Conservation (phyloP, 2,113 vertebrate species). For the Thunnus thynnus region DNA sequence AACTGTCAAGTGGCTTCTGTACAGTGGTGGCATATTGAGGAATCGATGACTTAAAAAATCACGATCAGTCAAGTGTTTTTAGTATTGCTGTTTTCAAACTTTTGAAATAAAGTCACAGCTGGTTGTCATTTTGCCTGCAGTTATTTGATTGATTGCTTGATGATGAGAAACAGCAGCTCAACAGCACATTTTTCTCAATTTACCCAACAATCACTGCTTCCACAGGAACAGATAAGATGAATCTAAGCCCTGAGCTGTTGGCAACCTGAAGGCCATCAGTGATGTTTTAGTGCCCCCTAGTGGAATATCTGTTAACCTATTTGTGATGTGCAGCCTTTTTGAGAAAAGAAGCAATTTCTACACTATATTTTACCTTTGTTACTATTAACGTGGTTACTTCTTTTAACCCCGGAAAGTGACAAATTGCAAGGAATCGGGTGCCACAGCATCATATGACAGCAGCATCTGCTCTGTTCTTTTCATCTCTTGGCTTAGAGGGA, state of each 20-base stretch:
- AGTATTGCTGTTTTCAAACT: slow-evolving; percentile 82
- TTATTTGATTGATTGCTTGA: slow-evolving; percentile 54
- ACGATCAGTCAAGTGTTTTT: slow-evolving; percentile 78
- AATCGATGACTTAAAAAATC: slow-evolving; percentile 72
- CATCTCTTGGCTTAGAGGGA: slow-evolving; percentile 29
- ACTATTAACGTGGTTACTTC: background rate
- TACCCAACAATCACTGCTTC: slow-evolving; percentile 1
- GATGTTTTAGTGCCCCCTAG: slow-evolving; percentile 63
- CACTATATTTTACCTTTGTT: background rate
- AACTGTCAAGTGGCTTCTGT: slow-evolving; percentile 86
- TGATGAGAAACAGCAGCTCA: slow-evolving; percentile 8
- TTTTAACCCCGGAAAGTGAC: background rate
- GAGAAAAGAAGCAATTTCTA: background rate
- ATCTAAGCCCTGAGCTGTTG: background rate
- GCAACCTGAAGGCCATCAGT: background rate
- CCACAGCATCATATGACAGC: slow-evolving; percentile 9
- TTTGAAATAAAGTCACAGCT: slow-evolving; percentile 86
- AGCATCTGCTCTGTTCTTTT: slow-evolving; percentile 53
- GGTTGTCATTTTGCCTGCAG: slow-evolving; percentile 71
- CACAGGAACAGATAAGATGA: background rate
- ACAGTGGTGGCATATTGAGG: slow-evolving; percentile 79
- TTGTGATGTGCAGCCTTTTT: background rate
- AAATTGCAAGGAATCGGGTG: slow-evolving; percentile 2
- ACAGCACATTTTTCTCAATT: background rate
- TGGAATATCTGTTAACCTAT: slow-evolving; percentile 24